These are phyloP conservation scores for Himantopus leucocephalus DNA, from an alignment of 2,113 vertebrate genomes.

Conservation along the genomic window DNA sequence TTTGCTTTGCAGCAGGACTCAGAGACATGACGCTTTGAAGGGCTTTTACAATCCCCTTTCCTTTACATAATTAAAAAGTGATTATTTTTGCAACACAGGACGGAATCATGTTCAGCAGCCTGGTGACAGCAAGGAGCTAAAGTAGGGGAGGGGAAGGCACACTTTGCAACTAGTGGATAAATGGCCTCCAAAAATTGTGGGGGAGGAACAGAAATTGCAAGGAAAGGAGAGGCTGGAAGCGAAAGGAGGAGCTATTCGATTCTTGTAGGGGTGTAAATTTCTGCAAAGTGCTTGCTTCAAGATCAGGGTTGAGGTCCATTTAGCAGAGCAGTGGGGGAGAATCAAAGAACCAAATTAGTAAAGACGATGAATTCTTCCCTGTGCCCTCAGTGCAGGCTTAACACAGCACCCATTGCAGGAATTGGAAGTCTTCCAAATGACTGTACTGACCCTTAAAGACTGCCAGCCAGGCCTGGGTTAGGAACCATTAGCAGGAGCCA, in stretches of 20 bases:
- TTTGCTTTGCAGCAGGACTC: background rate
- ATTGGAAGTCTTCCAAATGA: background rate
- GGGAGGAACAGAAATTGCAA: slow-evolving; percentile 6
- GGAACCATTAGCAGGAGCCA: background rate
- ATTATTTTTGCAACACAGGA: slow-evolving; percentile 20
- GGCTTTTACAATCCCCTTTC: background rate
- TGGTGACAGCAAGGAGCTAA: slow-evolving; percentile 1
- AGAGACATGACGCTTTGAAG: background rate
- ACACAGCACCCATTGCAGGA: background rate
- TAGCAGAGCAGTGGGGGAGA: slow-evolving; percentile 38
- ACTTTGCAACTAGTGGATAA: background rate
- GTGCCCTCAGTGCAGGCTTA: background rate
- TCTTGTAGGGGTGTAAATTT: background rate
- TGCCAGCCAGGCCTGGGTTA: background rate
- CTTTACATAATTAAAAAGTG: slow-evolving; percentile 27
- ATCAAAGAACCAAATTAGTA: slow-evolving; percentile 3
- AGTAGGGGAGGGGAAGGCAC: background rate
- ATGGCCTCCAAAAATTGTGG: background rate
- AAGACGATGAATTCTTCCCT: background rate
- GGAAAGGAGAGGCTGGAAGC: background rate
- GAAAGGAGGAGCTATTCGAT: background rate
- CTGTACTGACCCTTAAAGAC: background rate
- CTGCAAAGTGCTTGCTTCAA: background rate
- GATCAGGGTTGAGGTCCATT: slow-evolving; percentile 33
- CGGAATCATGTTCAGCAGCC: background rate